Conservation (phyloP, 1,140 invertebrate genomes). For the Ladona fulva region DNA sequence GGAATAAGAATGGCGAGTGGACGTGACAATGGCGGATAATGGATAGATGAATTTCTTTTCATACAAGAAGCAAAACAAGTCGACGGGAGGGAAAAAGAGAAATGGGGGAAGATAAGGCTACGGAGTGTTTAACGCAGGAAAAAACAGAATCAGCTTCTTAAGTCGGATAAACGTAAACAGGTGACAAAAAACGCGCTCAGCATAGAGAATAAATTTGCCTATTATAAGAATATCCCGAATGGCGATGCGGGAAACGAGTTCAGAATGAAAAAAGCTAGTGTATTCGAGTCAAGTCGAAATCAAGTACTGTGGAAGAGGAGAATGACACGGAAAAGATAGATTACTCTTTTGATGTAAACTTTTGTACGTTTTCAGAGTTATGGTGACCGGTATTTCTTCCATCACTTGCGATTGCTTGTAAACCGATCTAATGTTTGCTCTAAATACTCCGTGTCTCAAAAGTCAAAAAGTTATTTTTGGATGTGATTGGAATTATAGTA, state of each 20-base stretch:
- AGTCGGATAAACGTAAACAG: conserved; percentile 9
- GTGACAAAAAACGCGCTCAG: neutral
- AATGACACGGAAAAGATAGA: no score
- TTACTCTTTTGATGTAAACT: no score
- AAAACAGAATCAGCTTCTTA: neutral
- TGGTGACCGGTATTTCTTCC: no score
- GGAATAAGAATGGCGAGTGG: conserved; percentile 5
- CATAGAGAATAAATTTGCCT: neutral
- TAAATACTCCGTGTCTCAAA: no score
- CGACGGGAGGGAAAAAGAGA: neutral
- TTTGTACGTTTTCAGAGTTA: no score
- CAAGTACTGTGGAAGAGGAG: no score
- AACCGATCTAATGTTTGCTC: no score
- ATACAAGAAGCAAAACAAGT: conserved; percentile 13
- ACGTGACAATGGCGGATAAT: conserved; percentile 11
- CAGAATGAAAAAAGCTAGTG: neutral
- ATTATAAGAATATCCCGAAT: neutral
- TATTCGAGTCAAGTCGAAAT: no score
- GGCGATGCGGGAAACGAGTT: neutral
- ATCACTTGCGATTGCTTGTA: no score
- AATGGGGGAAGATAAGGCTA: neutral
- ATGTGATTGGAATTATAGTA: no score
- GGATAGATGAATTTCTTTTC: conserved; percentile 21
- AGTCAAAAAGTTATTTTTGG: no score
- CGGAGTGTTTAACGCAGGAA: neutral